A percentile compares a stretch with the other conserved stretches of the same genome.
Evolutionary conservation across 1,140 invertebrate species (phyloP).

Genomic region (Calephelis virginiensis): DNA sequence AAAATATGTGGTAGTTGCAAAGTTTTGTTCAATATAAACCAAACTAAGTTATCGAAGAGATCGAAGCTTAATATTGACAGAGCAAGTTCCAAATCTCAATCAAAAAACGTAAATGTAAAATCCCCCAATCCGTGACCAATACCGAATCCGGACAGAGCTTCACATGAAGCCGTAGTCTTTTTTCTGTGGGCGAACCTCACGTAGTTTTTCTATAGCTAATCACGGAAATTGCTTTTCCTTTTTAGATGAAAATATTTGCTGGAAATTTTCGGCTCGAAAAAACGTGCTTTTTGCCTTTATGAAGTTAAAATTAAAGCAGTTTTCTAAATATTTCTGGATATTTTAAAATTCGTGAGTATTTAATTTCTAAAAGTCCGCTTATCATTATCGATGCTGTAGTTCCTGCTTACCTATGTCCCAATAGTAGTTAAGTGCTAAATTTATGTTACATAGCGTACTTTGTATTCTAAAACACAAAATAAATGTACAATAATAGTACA

Average conservation of each 20-base stretch:
- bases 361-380: not conserved
- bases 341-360: not conserved
- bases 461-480: too few relatives aligned
- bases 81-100: conserved; percentile 7
- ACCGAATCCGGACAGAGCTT: conserved; percentile 3
- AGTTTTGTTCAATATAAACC: not conserved
- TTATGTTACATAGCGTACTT: not conserved
- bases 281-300: not conserved
- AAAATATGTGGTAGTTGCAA: too few relatives aligned
- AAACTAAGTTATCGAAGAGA: not conserved
- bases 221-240: conserved; percentile 9
- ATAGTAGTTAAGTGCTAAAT: not conserved
- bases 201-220: conserved; percentile 15
- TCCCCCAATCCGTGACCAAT: conserved; percentile 6
- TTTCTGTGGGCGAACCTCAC: conserved; percentile 8
- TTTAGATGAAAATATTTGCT: conserved; percentile 9
- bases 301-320: too few relatives aligned
- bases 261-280: not conserved
- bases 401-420: not conserved
- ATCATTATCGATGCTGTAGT: not conserved
- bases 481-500: too few relatives aligned
- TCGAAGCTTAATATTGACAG: conserved; percentile 4
- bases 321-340: too few relatives aligned
- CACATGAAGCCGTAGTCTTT: conserved; percentile 2
- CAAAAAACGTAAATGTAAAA: conserved; percentile 6